phyloP scores from a whole-genome alignment of 1,140 invertebrate genomes.

The Drosophila chauvacae region DNA sequence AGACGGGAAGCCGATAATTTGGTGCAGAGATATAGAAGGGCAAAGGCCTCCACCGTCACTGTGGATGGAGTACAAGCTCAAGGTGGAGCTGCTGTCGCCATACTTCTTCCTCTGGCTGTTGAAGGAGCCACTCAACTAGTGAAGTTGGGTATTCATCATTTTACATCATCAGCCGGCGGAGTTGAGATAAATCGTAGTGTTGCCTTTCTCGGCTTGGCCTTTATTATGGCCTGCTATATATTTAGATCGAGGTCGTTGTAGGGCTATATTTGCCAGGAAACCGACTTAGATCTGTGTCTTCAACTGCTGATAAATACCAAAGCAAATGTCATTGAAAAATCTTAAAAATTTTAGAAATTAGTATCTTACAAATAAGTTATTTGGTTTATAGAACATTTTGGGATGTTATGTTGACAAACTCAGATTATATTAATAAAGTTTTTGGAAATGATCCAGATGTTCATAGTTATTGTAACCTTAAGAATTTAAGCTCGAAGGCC shows the following conservation, averaged over 20 bases:
- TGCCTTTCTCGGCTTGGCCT: neutral
- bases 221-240: neutral
- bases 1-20: neutral
- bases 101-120: neutral
- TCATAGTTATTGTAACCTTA: neutral
- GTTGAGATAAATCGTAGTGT: neutral
- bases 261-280: neutral
- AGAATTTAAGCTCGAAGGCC: too few relatives aligned
- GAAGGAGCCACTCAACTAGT: neutral
- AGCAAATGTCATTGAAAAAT: neutral
- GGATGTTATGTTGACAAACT: too few relatives aligned
- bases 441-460: too few relatives aligned
- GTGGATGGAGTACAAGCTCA: slow-evolving; percentile 1
- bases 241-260: slow-evolving; percentile 3
- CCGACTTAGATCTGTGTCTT: too few relatives aligned
- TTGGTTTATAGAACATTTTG: too few relatives aligned
- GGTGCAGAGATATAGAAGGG: neutral
- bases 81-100: neutral
- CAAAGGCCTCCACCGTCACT: neutral
- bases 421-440: too few relatives aligned
- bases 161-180: neutral
- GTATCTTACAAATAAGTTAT: neutral
- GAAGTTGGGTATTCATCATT: neutral
- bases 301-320: neutral
- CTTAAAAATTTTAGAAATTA: neutral